Conservation (phyloP, 1,140 invertebrate genomes). For the Cyphomyrmex costatus region DNA sequence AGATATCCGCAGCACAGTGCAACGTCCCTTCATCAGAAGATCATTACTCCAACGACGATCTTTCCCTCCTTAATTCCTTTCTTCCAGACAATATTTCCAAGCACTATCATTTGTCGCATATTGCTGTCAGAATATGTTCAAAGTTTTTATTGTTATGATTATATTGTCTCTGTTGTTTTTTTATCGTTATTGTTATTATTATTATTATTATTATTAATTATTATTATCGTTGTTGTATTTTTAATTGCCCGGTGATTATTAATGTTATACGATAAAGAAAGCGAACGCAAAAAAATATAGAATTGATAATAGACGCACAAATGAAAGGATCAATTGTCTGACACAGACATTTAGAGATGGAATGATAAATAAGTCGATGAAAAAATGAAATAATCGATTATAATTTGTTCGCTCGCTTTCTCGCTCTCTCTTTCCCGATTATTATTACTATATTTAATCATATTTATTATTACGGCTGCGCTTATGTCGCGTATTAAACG, state of each 20-base stretch:
- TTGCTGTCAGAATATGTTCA: slow-evolving; percentile 57
- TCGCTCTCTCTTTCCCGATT: slow-evolving; percentile 18
- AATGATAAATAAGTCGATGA: neutral
- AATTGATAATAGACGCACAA: neutral
- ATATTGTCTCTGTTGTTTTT: slow-evolving; percentile 43
- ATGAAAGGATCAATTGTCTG: neutral
- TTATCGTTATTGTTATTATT: slow-evolving; percentile 49
- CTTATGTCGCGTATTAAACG: slow-evolving; percentile 58
- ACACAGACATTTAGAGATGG: neutral
- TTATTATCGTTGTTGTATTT: slow-evolving; percentile 43
- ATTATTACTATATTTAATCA: slow-evolving; percentile 41
- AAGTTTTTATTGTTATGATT: slow-evolving; percentile 56
- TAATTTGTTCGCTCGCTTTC: slow-evolving; percentile 19
- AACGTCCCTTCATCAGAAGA: slow-evolving; percentile 55
- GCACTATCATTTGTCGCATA: slow-evolving; percentile 60
- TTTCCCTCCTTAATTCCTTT: neutral
- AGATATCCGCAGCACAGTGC: slow-evolving; percentile 54
- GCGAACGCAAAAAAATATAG: slow-evolving; percentile 10
- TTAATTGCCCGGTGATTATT: slow-evolving; percentile 32
- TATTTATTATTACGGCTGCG: slow-evolving; percentile 66
- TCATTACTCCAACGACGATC: slow-evolving; percentile 29
- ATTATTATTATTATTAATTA: slow-evolving; percentile 40
- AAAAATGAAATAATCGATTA: neutral
- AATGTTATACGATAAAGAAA: slow-evolving; percentile 31
- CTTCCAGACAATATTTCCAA: slow-evolving; percentile 41